Percentiles rank a stretch among this genome's conserved stretches.
phyloP scores from a whole-genome alignment of 23 tunicate genomes.

The Trididemnum nubilum region DNA sequence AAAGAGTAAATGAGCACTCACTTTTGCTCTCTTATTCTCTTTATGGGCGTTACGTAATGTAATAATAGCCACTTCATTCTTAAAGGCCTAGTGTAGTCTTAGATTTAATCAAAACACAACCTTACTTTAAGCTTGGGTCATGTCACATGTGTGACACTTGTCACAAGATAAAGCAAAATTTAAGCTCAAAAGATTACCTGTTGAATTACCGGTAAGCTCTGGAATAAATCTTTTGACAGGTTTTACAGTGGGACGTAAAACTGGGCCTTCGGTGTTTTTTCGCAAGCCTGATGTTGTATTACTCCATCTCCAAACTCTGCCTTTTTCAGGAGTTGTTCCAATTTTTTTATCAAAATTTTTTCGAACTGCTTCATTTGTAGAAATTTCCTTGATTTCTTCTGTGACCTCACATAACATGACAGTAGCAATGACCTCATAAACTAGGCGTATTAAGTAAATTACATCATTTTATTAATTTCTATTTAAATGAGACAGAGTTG shows the following conservation, averaged over 20 bases:
- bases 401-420: constrained; percentile 19
- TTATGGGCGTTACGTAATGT: too few relatives aligned
- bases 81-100: too few relatives aligned
- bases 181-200: too few relatives aligned
- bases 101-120: too few relatives aligned
- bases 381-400: constrained; percentile 2
- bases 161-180: too few relatives aligned
- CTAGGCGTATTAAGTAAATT: not conserved
- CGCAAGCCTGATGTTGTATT: not conserved
- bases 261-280: constrained; percentile 64
- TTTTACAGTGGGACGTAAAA: constrained; percentile 75
- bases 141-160: too few relatives aligned
- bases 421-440: not conserved
- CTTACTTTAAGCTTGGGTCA: too few relatives aligned
- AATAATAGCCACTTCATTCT: too few relatives aligned
- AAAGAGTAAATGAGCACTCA: too few relatives aligned
- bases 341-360: not conserved
- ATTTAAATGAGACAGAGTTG: not conserved
- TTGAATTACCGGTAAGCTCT: too few relatives aligned
- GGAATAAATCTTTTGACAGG: constrained; percentile 88
- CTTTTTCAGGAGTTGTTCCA: constrained; percentile 53
- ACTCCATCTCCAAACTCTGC: constrained; percentile 75
- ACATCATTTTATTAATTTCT: not conserved
- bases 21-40: too few relatives aligned
- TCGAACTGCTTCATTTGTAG: not conserved